These are phyloP conservation scores for Isoperla grammatica DNA, from an alignment of 2,888 invertebrate species.

Conservation along the genomic window DNA sequence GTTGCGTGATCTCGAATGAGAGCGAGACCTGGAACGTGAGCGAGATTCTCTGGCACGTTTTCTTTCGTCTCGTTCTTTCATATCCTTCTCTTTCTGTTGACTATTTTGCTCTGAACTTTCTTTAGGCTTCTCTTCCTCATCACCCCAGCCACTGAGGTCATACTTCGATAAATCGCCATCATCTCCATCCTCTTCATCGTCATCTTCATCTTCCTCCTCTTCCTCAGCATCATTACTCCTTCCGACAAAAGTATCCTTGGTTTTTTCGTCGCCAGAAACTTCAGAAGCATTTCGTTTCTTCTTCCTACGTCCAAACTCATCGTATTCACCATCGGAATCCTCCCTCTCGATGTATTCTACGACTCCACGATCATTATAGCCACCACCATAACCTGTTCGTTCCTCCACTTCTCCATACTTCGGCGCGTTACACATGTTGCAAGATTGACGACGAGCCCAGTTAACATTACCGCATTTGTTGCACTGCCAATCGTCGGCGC, in stretches of 20 bases:
- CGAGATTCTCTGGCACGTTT: conserved; percentile 14
- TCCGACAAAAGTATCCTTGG: conserved; percentile 34
- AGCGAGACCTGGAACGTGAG: conserved; percentile 21
- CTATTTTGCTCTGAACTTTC: conserved; percentile 58
- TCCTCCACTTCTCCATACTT: conserved; percentile 82
- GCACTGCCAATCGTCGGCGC: conserved; percentile 99
- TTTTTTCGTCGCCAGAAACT: conserved; percentile 4
- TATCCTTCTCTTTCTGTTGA: conserved; percentile 34
- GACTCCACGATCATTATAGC: conserved; percentile 92
- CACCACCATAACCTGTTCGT: conserved; percentile 76
- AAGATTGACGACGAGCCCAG: conserved; percentile 92
- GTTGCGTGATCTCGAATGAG: conserved; percentile 2
- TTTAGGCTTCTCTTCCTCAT: conserved; percentile 46
- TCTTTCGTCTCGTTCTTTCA: conserved; percentile 22
- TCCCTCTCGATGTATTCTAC: conserved; percentile 91
- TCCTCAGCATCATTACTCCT: not conserved
- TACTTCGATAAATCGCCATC: conserved; percentile 70
- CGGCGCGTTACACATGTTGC: conserved; percentile 98
- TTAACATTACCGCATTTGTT: conserved; percentile 99
- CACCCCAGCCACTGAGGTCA: conserved; percentile 63
- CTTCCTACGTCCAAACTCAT: conserved; percentile 62
- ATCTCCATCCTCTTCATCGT: conserved; percentile 4
- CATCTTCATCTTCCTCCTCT: conserved; percentile 10
- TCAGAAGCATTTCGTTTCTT: conserved; percentile 36
- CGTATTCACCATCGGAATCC: conserved; percentile 89